Conservation (phyloP, 2,797 vertebrate genomes). For the Knipowitschia caucasica region DNA sequence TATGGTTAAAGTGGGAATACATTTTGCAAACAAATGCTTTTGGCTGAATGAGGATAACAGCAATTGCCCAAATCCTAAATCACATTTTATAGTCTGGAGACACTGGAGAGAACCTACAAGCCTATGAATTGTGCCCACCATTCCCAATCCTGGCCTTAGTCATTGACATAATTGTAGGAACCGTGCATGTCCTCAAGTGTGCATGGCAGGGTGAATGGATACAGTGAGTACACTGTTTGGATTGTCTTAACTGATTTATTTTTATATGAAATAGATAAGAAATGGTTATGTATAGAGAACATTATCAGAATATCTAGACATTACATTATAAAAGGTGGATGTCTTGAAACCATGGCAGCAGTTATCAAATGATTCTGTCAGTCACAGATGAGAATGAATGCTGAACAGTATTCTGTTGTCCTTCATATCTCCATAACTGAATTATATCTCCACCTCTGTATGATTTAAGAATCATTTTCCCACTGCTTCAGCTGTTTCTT, state of each 20-base stretch:
- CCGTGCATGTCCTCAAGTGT: conserved; percentile 45
- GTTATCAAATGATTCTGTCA: conserved; percentile 25
- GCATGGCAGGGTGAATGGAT: conserved; percentile 41
- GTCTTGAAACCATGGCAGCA: conserved; percentile 42
- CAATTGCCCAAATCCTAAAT: conserved; percentile 55
- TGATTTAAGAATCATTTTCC: conserved; percentile 26
- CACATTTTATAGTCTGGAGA: conserved; percentile 63
- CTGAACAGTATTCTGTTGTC: conserved; percentile 39
- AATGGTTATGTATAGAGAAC: conserved; percentile 59
- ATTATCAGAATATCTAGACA: conserved; percentile 55
- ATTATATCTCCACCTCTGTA: conserved; percentile 34
- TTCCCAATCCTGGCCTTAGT: conserved; percentile 80
- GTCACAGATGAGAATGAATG: conserved; percentile 19
- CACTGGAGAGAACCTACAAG: conserved; percentile 67
- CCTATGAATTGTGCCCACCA: conserved; percentile 70
- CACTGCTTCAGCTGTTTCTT: conserved; percentile 25
- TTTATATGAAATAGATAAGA: conserved; percentile 69
- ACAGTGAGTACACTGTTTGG: conserved; percentile 56
- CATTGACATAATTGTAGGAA: conserved; percentile 62
- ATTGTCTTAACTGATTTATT: conserved; percentile 74
- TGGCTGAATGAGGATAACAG: conserved; percentile 33
- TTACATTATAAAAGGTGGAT: conserved; percentile 35
- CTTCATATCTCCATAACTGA: conserved; percentile 22
- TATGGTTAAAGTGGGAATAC: conserved; percentile 28
- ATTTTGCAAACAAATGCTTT: conserved; percentile 33